Evolutionary conservation across 2,797 vertebrate species (phyloP).

Genomic region (Mallotus villosus): DNA sequence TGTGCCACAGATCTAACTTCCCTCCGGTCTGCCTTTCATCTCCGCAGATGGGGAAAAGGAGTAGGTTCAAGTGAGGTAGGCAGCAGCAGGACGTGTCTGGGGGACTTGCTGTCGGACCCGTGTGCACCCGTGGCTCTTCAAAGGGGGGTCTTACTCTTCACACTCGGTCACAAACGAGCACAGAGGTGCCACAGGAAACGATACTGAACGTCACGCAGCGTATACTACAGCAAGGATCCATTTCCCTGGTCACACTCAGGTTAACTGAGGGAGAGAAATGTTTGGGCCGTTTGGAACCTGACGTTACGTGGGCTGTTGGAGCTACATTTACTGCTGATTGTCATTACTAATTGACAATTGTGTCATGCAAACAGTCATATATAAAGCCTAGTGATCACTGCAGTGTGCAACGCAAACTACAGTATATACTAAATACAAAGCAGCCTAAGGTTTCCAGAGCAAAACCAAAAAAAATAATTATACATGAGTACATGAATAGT

Average conservation of each 20-base stretch:
- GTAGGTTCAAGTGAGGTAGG: conserved; percentile 25
- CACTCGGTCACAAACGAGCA: conserved; percentile 20
- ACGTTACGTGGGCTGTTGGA: no score
- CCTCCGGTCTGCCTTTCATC: conserved; percentile 22
- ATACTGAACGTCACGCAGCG: neutral
- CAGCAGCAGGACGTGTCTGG: conserved; percentile 2
- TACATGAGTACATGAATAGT: neutral
- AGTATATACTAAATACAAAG: neutral
- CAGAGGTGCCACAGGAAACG: conserved; percentile 4
- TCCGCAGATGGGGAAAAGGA: conserved; percentile 38
- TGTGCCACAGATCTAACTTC: conserved; percentile 8
- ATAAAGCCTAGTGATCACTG: no score
- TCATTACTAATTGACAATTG: no score
- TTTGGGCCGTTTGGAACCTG: no score
- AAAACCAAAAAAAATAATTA: neutral
- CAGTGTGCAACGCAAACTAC: no score
- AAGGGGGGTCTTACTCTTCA: conserved; percentile 6
- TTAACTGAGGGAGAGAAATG: conserved; percentile 10
- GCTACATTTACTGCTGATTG: no score
- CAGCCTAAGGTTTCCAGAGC: neutral
- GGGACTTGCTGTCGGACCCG: conserved; percentile 11
- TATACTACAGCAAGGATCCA: neutral
- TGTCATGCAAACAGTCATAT: no score
- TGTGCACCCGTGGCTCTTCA: conserved; percentile 18
- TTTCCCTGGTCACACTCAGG: conserved; percentile 16